Percentiles rank a stretch among this genome's conserved stretches.
phyloP scores from a whole-genome alignment of 2,797 vertebrate species.

The Pangasius sanitwongsei region DNA sequence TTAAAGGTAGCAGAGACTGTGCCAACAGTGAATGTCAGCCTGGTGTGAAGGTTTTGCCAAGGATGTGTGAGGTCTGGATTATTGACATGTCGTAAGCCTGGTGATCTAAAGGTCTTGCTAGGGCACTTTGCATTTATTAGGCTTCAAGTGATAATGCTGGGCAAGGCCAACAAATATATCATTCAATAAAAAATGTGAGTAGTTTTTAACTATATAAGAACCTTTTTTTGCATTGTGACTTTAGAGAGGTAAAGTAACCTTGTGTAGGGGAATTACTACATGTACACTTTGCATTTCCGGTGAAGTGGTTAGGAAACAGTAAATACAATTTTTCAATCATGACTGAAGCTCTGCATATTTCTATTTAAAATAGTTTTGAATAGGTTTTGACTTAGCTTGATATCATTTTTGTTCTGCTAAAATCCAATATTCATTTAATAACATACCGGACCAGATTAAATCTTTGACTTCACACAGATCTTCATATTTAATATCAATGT shows the following conservation, averaged over 20 bases:
- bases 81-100: conserved; percentile 9
- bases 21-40: conserved; percentile 64
- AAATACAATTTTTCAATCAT: not conserved
- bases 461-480: not conserved
- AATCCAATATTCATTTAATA: not conserved
- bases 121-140: not conserved
- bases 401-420: not conserved
- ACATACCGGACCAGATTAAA: not conserved
- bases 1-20: conserved; percentile 62
- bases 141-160: not conserved
- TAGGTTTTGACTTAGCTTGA: not conserved
- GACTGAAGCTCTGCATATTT: not conserved
- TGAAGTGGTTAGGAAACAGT: not conserved
- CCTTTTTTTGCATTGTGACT: not conserved
- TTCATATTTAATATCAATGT: too few relatives aligned
- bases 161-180: not conserved
- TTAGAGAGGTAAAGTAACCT: not conserved
- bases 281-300: conserved; percentile 20
- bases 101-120: conserved; percentile 53
- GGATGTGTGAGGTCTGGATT: conserved; percentile 19
- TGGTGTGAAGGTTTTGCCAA: conserved; percentile 50
- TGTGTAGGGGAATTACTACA: not conserved
- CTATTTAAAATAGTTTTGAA: not conserved
- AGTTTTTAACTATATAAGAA: not conserved
- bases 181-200: not conserved